Evolutionary conservation across 2,113 vertebrate species (phyloP), one percentile per base, ranked within the genome.

Genomic region (Thunnus thynnus): DNA sequence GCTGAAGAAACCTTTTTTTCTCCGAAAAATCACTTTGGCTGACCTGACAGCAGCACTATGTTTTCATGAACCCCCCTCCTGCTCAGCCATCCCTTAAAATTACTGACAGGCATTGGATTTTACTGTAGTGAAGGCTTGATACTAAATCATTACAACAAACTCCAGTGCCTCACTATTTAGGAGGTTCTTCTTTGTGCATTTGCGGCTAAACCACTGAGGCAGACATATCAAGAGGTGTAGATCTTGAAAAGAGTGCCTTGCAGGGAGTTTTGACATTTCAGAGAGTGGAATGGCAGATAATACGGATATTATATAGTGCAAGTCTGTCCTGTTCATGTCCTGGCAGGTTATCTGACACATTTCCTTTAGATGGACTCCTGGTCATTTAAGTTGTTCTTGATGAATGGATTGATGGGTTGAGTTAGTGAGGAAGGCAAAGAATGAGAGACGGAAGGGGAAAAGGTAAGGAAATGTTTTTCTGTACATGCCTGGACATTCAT

Each of bases 51-150:
- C 52, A 27, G 46, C 65, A 20, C 16, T 72, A 5, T 64, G 47
- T 85, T 55, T 68, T 71, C 18, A 77, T 46, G n/a, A 72, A 63
- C 51, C 17, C 41, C 13, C 57, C 67, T 58, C 18, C 50, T 58
- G 27, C 18, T 73, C 68, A 64, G 44, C 58, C 61, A 65, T 82
- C 17, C 16, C 5, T 63, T 51, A 69, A 25, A 68, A 58, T 67
- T 63, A 71, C 57, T 30, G 22, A 56, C n/a, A 30, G 56, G 12
- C 16, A 41, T 44, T 66, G 58, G 18, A 12, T 57, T 36, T 71
- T 47, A 17, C 52, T 32, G 22, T 1, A 41, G 18, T 12, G 13
- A 65, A 61, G 22, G 36, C 62, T 9, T 71, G 55, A 71, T 48
- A 18, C 44, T 27, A 65, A 66, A 75, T 82, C 58, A 55, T 65